Evolutionary conservation across 2,888 invertebrate genomes (phyloP).

Genomic region (Drosophila niveifrons): DNA sequence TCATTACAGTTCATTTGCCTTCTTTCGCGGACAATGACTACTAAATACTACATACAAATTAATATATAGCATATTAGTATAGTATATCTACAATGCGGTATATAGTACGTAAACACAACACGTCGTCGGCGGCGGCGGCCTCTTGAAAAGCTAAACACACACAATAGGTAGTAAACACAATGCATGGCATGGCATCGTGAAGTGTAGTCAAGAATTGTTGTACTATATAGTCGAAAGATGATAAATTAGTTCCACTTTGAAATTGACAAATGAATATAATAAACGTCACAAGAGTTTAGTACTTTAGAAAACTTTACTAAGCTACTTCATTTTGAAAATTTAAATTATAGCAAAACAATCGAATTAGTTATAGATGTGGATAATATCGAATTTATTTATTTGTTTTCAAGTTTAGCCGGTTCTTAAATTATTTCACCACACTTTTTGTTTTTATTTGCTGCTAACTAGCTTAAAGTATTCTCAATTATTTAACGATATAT

Average conservation of each 20-base stretch:
- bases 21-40: slow-evolving; percentile 26
- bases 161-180: background rate
- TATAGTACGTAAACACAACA: background rate
- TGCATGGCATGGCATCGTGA: background rate
- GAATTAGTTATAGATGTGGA: background rate
- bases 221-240: no score
- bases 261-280: background rate
- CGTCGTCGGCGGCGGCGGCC: background rate
- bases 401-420: background rate
- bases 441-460: background rate
- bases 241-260: background rate
- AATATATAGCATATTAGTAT: background rate
- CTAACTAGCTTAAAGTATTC: no score
- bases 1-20: slow-evolving; percentile 65
- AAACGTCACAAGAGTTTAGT: background rate
- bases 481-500: background rate
- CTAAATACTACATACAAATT: slow-evolving; percentile 2
- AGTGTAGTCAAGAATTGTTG: background rate
- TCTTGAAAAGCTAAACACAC: slow-evolving; percentile 1
- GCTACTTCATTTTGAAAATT: background rate
- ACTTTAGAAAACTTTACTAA: background rate
- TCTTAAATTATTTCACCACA: background rate
- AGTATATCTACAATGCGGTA: background rate
- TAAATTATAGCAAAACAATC: background rate
- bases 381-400: background rate